Percentiles rank a stretch among this genome's conserved stretches.
These are phyloP conservation scores for Squalus acanthias DNA, from an alignment of 2,797 vertebrate genomes.

Conservation along the genomic window DNA sequence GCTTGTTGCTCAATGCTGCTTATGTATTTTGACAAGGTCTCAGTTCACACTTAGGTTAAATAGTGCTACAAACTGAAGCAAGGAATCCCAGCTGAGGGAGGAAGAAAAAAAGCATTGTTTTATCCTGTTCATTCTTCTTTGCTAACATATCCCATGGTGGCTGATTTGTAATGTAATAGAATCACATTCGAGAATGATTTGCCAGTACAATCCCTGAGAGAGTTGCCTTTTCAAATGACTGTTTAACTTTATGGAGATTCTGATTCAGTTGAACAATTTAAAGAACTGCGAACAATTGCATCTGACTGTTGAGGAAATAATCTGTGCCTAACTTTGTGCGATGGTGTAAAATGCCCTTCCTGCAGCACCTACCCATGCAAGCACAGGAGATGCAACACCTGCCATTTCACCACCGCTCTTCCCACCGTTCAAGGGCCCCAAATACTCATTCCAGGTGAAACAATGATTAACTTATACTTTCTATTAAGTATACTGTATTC, in stretches of 20 bases:
- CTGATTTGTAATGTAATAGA: not conserved
- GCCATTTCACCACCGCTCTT: not conserved
- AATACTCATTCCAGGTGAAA: not conserved
- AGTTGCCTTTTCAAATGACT: not conserved
- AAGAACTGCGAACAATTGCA: not conserved
- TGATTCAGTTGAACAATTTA: not conserved
- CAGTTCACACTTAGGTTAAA: not conserved
- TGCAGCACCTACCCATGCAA: not conserved
- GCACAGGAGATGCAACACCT: not conserved
- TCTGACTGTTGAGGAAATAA: not conserved
- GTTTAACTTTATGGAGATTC: not conserved
- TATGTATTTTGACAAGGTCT: not conserved
- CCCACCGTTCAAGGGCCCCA: not conserved
- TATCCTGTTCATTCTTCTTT: not conserved
- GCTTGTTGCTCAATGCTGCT: not conserved
- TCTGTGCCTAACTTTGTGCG: not conserved
- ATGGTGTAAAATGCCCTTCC: not conserved
- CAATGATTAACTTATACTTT: not conserved
- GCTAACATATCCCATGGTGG: not conserved
- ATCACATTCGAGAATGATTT: not conserved
- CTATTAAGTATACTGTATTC: too few species aligned
- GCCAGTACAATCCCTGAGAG: not conserved
- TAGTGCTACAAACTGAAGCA: not conserved
- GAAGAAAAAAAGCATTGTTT: not conserved
- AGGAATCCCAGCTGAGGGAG: not conserved